Percentiles rank a stretch among this genome's conserved stretches.
phyloP scores from a whole-genome alignment of 2,888 invertebrate genomes.

The Drosophila paranaensis region DNA sequence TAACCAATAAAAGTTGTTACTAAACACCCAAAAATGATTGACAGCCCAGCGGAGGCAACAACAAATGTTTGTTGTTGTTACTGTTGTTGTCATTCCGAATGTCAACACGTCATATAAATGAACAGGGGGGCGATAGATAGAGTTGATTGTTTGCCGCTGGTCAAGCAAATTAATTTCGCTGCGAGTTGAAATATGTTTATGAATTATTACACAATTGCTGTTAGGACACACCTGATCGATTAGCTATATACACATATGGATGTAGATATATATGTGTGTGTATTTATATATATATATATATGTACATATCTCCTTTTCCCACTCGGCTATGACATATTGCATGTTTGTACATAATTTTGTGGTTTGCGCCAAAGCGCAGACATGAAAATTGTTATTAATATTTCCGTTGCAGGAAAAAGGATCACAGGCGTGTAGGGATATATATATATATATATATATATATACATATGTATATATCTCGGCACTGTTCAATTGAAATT shows the following conservation, averaged over 20 bases:
- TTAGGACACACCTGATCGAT: conserved; percentile 72
- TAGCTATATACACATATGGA: conserved; percentile 32
- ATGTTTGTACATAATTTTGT: conserved; percentile 74
- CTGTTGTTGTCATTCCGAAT: conserved; percentile 66
- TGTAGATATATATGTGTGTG: background rate
- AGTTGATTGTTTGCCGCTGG: conserved; percentile 33
- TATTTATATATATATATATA: background rate
- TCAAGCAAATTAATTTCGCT: conserved; percentile 72
- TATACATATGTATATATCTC: background rate
- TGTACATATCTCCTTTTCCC: background rate
- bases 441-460: background rate
- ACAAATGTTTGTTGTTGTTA: conserved; percentile 31
- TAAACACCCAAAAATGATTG: conserved; percentile 69
- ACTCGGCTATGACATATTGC: conserved; percentile 69
- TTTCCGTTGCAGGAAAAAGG: conserved; percentile 44
- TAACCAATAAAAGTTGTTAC: conserved; percentile 64
- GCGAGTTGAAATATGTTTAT: conserved; percentile 76
- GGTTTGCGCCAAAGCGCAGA: conserved; percentile 51
- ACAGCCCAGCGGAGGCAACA: conserved; percentile 43
- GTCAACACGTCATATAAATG: conserved; percentile 76
- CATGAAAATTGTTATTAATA: conserved; percentile 60
- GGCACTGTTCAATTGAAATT: conserved; percentile 54
- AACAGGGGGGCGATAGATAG: conserved; percentile 34
- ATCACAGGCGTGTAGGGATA: conserved; percentile 7
- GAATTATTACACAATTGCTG: conserved; percentile 78